Conservation (phyloP, 2,113 vertebrate genomes). For the Takifugu flavidus region DNA sequence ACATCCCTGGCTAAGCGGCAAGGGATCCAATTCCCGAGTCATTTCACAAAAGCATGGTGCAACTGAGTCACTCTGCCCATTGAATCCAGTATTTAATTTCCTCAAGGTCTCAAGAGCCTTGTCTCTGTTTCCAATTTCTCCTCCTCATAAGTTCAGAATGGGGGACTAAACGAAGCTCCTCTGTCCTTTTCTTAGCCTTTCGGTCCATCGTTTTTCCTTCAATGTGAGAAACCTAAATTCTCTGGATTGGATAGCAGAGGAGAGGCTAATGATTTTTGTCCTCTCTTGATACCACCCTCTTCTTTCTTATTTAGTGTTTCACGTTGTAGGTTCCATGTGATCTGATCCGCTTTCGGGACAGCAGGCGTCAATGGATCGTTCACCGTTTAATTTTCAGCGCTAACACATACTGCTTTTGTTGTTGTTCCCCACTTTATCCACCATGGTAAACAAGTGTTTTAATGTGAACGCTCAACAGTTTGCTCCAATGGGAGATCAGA, state of each 20-base stretch:
- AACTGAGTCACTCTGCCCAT: conserved; percentile 59
- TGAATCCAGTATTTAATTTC: conserved; percentile 70
- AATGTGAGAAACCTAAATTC: conserved; percentile 27
- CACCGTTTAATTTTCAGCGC: not conserved
- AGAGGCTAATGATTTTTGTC: conserved; percentile 40
- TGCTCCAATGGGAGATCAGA: not conserved
- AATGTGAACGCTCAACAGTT: not conserved
- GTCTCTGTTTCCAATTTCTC: conserved; percentile 64
- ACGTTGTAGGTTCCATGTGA: not conserved
- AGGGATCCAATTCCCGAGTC: conserved; percentile 63
- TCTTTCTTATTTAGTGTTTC: not conserved
- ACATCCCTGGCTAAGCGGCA: conserved; percentile 52
- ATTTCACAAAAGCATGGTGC: conserved; percentile 58
- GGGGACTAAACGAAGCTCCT: conserved; percentile 45
- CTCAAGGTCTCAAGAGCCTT: conserved; percentile 56
- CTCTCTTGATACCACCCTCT: not conserved
- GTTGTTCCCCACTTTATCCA: too few species aligned
- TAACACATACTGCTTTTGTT: too few species aligned
- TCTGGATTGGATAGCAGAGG: conserved; percentile 26
- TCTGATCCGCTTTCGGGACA: not conserved
- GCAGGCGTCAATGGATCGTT: not conserved
- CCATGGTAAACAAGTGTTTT: too few species aligned
- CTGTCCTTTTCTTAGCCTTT: conserved; percentile 22
- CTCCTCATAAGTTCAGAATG: conserved; percentile 55
- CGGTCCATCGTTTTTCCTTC: conserved; percentile 30